These are phyloP conservation scores for Poecile montanus DNA, from an alignment of 2,797 vertebrate genomes.

Conservation along the genomic window DNA sequence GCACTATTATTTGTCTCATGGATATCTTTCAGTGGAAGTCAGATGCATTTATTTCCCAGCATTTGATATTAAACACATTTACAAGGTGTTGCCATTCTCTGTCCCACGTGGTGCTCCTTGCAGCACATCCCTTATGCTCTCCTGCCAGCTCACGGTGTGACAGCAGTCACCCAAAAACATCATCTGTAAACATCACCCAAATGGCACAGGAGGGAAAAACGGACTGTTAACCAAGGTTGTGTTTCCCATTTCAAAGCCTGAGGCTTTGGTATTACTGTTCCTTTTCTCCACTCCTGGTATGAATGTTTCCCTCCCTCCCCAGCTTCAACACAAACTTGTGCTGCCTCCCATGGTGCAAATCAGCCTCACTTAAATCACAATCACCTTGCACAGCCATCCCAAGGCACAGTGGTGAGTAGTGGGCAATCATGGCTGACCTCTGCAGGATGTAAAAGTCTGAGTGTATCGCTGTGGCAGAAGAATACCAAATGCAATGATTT, in stretches of 20 bases:
- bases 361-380: not conserved
- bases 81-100: not conserved
- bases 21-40: not conserved
- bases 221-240: not conserved
- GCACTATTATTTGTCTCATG: not conserved
- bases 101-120: not conserved
- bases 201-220: not conserved
- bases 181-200: not conserved
- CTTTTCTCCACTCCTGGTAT: not conserved
- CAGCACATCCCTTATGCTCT: not conserved
- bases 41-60: not conserved
- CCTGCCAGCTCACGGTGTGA: not conserved
- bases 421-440: not conserved
- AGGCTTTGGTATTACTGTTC: not conserved
- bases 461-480: not conserved
- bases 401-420: not conserved
- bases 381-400: not conserved
- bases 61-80: not conserved
- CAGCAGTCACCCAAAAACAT: not conserved
- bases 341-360: not conserved
- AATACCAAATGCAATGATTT: not conserved
- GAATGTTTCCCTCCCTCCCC: not conserved
- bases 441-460: not conserved
- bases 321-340: not conserved
- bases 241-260: not conserved